Percentiles rank a stretch among this genome's conserved stretches.
Evolutionary conservation across 2,113 vertebrate species (phyloP).

Genomic region (Mus pahari): DNA sequence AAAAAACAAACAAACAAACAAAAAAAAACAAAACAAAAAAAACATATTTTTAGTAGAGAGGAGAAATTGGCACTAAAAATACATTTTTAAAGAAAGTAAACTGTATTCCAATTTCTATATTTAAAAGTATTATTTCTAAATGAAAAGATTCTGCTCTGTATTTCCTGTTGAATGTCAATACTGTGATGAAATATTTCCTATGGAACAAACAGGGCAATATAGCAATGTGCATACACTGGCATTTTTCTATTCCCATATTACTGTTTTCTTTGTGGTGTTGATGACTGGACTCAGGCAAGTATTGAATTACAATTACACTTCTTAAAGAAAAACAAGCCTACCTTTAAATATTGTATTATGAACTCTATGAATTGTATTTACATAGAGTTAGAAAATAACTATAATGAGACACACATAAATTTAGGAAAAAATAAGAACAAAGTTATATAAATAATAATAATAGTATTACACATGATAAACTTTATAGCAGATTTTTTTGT

Average conservation of each 20-base stretch:
- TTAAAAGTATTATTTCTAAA: slow-evolving; percentile 38
- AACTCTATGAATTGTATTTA: slow-evolving; percentile 34
- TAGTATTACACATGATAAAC: slow-evolving; percentile 31
- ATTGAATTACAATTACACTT: background rate
- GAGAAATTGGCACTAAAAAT: slow-evolving; percentile 41
- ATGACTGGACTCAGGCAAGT: background rate
- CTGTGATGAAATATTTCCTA: slow-evolving; percentile 8
- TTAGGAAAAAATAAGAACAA: slow-evolving; percentile 50
- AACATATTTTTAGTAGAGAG: slow-evolving; percentile 43
- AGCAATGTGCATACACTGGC: background rate
- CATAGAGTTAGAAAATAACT: slow-evolving; percentile 42
- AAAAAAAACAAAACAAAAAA: no score
- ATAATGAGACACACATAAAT: background rate
- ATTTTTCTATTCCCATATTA: background rate
- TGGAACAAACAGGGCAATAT: background rate
- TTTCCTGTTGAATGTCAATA: slow-evolving; percentile 46
- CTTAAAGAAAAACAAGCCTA: background rate
- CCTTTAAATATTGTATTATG: slow-evolving; percentile 35
- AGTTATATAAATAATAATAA: slow-evolving; percentile 44
- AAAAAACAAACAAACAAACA: no score
- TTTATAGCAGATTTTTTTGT: slow-evolving; percentile 47
- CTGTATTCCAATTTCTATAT: slow-evolving; percentile 4
- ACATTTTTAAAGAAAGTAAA: slow-evolving; percentile 37
- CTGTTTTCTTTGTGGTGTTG: background rate
- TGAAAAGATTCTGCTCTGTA: background rate